Evolutionary conservation across 2,113 vertebrate genomes (phyloP).

Genomic region (Chrysochloris asiatica): DNA sequence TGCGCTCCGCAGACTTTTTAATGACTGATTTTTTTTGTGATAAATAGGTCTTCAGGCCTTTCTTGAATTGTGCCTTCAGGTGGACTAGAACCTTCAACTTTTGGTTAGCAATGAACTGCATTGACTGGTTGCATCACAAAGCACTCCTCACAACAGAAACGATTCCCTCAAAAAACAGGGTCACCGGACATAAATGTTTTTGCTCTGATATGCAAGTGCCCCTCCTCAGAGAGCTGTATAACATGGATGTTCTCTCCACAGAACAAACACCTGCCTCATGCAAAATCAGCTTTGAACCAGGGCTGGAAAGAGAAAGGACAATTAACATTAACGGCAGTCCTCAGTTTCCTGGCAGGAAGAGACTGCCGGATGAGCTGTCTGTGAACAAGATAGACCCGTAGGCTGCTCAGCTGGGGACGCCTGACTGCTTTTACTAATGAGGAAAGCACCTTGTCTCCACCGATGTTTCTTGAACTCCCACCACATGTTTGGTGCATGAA

Average conservation of each 20-base stretch:
- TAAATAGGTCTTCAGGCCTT: no score
- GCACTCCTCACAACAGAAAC: background rate
- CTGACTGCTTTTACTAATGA: constrained; percentile 85
- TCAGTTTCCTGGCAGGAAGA: constrained; percentile 50
- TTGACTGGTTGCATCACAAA: background rate
- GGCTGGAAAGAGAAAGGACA: background rate
- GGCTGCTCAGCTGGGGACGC: constrained; percentile 71
- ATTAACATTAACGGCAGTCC: constrained; percentile 65
- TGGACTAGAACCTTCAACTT: no score
- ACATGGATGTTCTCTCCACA: background rate
- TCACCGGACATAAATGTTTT: background rate
- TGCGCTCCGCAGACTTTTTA: no score
- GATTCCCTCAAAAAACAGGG: background rate
- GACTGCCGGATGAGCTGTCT: no score
- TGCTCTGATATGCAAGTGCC: background rate
- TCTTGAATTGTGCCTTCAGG: no score
- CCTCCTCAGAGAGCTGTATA: background rate
- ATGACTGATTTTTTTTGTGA: no score
- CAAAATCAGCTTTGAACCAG: background rate
- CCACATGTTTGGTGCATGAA: constrained; percentile 73
- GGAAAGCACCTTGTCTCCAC: constrained; percentile 74
- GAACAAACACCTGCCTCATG: background rate
- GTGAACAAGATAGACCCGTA: no score
- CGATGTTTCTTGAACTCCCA: constrained; percentile 75
- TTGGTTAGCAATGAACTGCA: no score